Percentiles rank a stretch among this genome's conserved stretches.
phyloP scores from a whole-genome alignment of 1,140 invertebrate genomes.

The Cyrtorhinus lividipennis region DNA sequence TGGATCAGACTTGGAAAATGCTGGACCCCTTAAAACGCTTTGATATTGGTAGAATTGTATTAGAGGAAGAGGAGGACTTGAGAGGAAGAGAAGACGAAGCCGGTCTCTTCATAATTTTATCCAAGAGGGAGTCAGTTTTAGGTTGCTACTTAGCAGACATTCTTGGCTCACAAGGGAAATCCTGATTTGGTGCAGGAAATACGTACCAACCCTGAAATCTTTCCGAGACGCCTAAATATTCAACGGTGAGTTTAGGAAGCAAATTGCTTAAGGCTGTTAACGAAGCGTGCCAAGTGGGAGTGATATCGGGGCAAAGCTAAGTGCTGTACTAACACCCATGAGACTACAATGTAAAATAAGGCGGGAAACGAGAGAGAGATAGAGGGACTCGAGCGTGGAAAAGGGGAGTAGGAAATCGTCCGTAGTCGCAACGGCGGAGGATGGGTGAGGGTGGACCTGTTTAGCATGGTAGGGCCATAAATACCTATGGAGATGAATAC shows the following conservation, averaged over 20 bases:
- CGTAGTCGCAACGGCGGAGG: background rate
- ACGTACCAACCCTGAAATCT: background rate
- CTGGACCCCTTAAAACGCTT: too few species aligned
- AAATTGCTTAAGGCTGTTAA: background rate
- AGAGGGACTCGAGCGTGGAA: too few species aligned
- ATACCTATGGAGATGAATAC: constrained; percentile 8
- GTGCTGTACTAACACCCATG: constrained; percentile 2
- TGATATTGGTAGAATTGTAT: too few species aligned
- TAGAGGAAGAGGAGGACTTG: too few species aligned
- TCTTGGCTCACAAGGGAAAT: background rate
- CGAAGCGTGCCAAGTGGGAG: constrained; percentile 9
- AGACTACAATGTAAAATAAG: constrained; percentile 7
- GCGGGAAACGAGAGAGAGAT: background rate
- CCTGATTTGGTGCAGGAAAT: background rate
- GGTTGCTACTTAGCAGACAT: too few species aligned
- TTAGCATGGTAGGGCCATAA: constrained; percentile 7
- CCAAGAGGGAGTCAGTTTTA: too few species aligned
- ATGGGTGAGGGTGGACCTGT: background rate
- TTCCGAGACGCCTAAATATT: background rate
- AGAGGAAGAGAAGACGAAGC: too few species aligned
- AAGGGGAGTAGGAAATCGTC: constrained; percentile 4
- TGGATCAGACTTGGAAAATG: too few species aligned
- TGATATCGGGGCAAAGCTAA: background rate
- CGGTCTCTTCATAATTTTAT: too few species aligned
- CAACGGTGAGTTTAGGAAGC: background rate